phyloP scores from a whole-genome alignment of 2,113 vertebrate species.

The Erythrocercus mccallii region DNA sequence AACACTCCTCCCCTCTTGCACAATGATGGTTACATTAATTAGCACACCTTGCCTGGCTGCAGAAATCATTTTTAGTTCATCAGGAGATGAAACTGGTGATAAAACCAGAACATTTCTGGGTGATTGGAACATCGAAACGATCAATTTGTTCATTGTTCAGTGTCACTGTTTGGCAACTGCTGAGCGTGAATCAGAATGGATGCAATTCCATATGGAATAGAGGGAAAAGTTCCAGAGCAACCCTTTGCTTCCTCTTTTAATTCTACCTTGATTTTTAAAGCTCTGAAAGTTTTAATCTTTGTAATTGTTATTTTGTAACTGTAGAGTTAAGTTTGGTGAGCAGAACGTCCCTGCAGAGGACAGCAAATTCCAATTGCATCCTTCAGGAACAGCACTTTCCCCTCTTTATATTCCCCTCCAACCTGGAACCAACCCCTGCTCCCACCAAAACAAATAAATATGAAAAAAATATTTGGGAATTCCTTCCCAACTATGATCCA shows the following conservation, averaged over 20 bases:
- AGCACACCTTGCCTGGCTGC: neutral
- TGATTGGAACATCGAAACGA: neutral
- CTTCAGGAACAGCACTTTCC: neutral
- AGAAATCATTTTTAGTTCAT: neutral
- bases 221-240: neutral
- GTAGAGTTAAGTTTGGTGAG: neutral
- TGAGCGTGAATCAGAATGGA: neutral
- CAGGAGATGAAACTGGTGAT: neutral
- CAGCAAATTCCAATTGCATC: neutral
- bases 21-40: neutral
- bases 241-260: neutral
- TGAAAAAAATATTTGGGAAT: fast-evolving
- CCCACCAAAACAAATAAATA: neutral
- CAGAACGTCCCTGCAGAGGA: neutral
- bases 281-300: neutral
- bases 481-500: neutral
- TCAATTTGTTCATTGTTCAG: neutral
- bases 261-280: neutral
- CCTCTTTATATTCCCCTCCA: neutral
- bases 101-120: neutral
- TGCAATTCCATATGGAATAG: neutral
- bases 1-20: neutral
- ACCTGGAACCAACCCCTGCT: neutral
- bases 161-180: neutral
- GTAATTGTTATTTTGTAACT: neutral